Evolutionary conservation across 2,113 vertebrate genomes (phyloP).

Genomic region (Tauraco erythrolophus): DNA sequence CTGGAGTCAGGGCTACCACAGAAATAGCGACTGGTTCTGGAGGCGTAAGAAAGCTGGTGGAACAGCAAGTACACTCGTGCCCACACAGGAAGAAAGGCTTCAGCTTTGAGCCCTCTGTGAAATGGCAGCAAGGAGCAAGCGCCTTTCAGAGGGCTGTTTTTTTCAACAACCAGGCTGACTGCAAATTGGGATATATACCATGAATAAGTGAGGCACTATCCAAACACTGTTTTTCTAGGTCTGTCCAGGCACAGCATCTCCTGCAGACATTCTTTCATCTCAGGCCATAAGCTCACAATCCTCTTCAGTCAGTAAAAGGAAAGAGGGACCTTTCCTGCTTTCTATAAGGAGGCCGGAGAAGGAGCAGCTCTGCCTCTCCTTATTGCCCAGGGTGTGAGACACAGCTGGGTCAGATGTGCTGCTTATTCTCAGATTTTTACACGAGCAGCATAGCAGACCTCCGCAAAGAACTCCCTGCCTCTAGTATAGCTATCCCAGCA

Average conservation of each 20-base stretch:
- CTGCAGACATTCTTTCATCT: background rate
- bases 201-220: background rate
- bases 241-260: background rate
- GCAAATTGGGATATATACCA: background rate
- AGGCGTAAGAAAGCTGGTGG: background rate
- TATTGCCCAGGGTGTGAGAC: background rate
- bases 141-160: background rate
- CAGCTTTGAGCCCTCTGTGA: background rate
- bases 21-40: background rate
- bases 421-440: background rate
- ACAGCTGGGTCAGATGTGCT: background rate
- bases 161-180: background rate
- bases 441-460: fast-evolving
- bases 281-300: background rate
- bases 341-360: background rate
- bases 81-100: background rate
- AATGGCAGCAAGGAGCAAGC: background rate
- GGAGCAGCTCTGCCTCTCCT: background rate
- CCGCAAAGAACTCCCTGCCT: background rate
- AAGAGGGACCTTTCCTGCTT: background rate
- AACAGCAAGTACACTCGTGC: background rate
- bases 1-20: background rate
- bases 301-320: background rate
- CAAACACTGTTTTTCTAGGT: background rate
- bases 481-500: background rate